These are phyloP conservation scores for Hypotaenidia okinawae DNA, from an alignment of 2,797 vertebrate genomes.

Conservation along the genomic window DNA sequence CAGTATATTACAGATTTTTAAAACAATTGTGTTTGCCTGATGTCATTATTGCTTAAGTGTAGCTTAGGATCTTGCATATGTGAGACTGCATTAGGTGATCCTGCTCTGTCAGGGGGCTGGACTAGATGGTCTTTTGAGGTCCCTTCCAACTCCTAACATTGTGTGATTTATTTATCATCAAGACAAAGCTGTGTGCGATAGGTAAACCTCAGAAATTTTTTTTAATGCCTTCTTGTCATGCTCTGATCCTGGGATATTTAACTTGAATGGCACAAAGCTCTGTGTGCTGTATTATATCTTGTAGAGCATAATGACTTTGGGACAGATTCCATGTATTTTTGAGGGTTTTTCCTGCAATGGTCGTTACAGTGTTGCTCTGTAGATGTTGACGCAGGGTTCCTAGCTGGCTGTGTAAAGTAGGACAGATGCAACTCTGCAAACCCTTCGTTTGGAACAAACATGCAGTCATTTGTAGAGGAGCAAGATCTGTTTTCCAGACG, in stretches of 20 bases:
- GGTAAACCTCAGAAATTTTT: background rate
- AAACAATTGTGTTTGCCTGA: background rate
- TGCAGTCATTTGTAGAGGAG: background rate
- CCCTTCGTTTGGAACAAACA: background rate
- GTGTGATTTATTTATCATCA: background rate
- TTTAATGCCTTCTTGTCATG: background rate
- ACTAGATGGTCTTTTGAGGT: no score
- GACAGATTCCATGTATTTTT: background rate
- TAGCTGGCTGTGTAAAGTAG: background rate
- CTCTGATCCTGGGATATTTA: background rate
- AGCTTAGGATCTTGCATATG: background rate
- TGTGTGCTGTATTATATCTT: background rate
- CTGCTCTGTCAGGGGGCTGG: no score
- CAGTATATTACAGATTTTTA: background rate
- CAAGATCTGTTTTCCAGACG: background rate
- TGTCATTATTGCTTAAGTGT: background rate
- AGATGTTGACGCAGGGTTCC: background rate
- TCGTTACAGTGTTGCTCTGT: fast-evolving
- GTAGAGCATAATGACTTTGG: background rate
- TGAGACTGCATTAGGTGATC: background rate
- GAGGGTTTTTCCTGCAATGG: background rate
- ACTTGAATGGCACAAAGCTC: background rate
- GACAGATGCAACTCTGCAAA: background rate
- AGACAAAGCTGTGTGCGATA: background rate
- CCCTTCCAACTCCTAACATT: no score